phyloP scores from a whole-genome alignment of 2,888 invertebrate species.

The Odiellus spinosus region DNA sequence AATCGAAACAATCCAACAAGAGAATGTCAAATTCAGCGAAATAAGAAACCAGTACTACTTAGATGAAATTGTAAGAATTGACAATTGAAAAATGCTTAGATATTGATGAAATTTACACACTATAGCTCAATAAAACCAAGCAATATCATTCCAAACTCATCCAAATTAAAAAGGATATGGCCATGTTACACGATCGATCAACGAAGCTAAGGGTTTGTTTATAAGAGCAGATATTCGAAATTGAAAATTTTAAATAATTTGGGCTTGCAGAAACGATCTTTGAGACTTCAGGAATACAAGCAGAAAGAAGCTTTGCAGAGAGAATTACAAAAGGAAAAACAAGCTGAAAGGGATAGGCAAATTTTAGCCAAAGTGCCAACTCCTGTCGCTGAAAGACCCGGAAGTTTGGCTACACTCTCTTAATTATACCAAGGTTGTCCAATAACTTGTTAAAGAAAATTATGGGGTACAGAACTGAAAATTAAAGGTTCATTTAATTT shows the following conservation, averaged over 20 bases:
- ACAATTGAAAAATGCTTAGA: background rate
- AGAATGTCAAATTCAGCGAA: constrained; percentile 27
- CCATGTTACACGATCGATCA: constrained; percentile 14
- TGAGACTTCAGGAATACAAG: constrained; percentile 15
- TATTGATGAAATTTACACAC: background rate
- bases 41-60: too few species aligned
- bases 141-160: constrained; percentile 26
- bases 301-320: constrained; percentile 17
- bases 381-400: too few species aligned
- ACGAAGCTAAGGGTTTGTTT: constrained; percentile 13
- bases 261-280: constrained; percentile 14
- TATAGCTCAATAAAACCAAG: constrained; percentile 27
- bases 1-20: constrained; percentile 29
- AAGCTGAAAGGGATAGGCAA: constrained; percentile 15
- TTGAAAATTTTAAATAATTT: too few species aligned
- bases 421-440: too few species aligned
- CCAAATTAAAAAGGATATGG: constrained; percentile 27
- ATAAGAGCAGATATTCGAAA: too few species aligned
- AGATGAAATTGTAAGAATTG: too few species aligned
- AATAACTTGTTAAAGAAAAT: too few species aligned
- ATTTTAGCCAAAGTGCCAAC: constrained; percentile 11
- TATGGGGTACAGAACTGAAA: too few species aligned
- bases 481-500: too few species aligned
- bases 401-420: too few species aligned
- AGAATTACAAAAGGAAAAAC: constrained; percentile 14